Conservation (phyloP, 2,113 vertebrate species). For the Castor canadensis region DNA sequence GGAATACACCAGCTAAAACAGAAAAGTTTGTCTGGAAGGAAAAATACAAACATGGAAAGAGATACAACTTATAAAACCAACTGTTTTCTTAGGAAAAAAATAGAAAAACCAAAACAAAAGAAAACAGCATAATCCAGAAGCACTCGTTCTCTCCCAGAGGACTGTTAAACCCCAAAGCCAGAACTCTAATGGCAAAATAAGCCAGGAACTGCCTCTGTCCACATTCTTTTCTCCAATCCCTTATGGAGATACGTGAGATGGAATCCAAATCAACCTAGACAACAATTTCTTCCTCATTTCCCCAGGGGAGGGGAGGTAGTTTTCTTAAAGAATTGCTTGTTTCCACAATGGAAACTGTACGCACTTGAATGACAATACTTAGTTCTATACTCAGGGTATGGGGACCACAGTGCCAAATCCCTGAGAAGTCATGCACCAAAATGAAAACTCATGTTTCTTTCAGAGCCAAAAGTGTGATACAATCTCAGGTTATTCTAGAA, state of each 20-base stretch:
- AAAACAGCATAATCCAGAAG: not conserved
- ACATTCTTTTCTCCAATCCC: not conserved
- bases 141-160: not conserved
- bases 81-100: not conserved
- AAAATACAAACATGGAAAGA: not conserved
- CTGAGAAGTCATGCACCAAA: not conserved
- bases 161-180: not conserved
- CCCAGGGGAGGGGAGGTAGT: not conserved
- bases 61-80: not conserved
- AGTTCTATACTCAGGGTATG: not conserved
- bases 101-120: not conserved
- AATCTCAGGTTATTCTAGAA: not conserved
- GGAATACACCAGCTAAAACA: not conserved
- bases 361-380: not conserved
- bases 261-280: conserved; percentile 38
- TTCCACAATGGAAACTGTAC: not conserved
- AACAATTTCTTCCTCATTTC: conserved; percentile 56
- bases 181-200: not conserved
- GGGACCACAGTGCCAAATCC: not conserved
- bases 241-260: not conserved
- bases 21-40: not conserved
- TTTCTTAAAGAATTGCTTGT: conserved; percentile 45
- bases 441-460: not conserved
- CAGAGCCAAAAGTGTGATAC: not conserved
- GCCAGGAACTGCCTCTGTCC: not conserved